These are phyloP conservation scores for Ladona fulva DNA, from an alignment of 1,140 invertebrate species.

Conservation along the genomic window DNA sequence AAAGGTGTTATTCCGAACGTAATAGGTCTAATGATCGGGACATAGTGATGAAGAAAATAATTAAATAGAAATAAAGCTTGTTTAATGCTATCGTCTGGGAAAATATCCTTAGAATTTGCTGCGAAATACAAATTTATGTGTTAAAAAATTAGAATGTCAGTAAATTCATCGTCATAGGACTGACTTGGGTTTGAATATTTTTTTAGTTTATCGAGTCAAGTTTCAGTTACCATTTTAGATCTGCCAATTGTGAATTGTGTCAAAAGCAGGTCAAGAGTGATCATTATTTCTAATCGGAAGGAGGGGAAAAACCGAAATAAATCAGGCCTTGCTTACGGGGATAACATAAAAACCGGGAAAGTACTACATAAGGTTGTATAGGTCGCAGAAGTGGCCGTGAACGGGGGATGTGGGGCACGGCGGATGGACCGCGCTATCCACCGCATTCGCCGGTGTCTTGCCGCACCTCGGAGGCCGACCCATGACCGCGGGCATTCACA, in stretches of 20 bases:
- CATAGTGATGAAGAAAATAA: background rate
- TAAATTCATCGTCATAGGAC: too few species aligned
- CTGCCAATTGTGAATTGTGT: too few species aligned
- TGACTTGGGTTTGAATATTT: too few species aligned
- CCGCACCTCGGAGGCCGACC: background rate
- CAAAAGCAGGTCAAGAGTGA: too few species aligned
- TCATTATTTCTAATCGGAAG: background rate
- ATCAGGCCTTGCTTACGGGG: background rate
- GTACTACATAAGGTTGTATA: background rate
- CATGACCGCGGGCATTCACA: background rate
- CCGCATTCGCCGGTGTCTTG: background rate
- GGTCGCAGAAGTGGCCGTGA: background rate
- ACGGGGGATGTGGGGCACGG: background rate
- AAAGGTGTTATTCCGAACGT: background rate
- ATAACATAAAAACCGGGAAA: too few species aligned
- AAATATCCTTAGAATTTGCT: too few species aligned
- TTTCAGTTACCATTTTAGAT: too few species aligned
- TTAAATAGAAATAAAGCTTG: background rate
- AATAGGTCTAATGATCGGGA: too few species aligned
- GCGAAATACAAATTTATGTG: too few species aligned
- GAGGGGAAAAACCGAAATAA: background rate
- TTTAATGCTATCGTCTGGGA: too few species aligned
- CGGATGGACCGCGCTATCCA: background rate
- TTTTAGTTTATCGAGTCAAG: too few species aligned
- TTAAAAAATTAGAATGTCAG: too few species aligned